Percentiles rank a stretch among this genome's conserved stretches.
Evolutionary conservation across 2,797 vertebrate genomes (phyloP).

Genomic region (Siniperca undulata): DNA sequence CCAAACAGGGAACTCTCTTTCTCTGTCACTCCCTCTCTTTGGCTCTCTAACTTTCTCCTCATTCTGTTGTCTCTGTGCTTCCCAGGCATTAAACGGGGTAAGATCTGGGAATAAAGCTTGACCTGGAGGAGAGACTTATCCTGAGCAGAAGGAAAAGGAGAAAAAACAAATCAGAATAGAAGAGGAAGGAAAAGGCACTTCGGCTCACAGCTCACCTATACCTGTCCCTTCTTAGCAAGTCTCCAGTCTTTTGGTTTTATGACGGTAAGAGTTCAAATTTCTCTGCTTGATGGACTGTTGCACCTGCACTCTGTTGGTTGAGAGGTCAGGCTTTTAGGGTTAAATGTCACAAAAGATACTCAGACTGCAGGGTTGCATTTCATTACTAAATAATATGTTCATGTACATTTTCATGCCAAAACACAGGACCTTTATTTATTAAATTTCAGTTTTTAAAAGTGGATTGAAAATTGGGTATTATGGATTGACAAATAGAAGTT

Average conservation of each 20-base stretch:
- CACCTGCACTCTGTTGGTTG: conserved; percentile 48
- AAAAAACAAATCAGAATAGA: conserved; percentile 67
- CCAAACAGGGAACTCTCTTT: conserved; percentile 82
- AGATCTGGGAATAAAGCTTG: conserved; percentile 81
- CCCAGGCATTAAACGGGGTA: conserved; percentile 68
- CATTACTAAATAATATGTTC: neutral
- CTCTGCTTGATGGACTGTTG: conserved; percentile 38
- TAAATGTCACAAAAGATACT: conserved; percentile 28
- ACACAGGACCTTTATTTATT: neutral
- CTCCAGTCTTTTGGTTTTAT: conserved; percentile 76
- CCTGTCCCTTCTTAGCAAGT: conserved; percentile 69
- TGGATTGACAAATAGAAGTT: neutral
- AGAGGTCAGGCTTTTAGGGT: conserved; percentile 36
- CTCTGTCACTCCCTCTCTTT: conserved; percentile 77
- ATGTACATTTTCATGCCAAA: conserved; percentile 1
- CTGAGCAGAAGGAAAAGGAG: conserved; percentile 37
- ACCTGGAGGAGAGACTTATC: conserved; percentile 60
- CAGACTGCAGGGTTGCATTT: conserved; percentile 2
- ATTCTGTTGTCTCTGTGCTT: conserved; percentile 75
- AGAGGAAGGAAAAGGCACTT: conserved; percentile 75
- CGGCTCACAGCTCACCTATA: conserved; percentile 73
- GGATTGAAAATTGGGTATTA: neutral
- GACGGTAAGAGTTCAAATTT: conserved; percentile 78
- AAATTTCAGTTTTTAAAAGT: neutral
- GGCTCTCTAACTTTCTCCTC: conserved; percentile 73